Conservation (phyloP, 92 coral and sea anemone species). For the Paragorgia papillata region DNA sequence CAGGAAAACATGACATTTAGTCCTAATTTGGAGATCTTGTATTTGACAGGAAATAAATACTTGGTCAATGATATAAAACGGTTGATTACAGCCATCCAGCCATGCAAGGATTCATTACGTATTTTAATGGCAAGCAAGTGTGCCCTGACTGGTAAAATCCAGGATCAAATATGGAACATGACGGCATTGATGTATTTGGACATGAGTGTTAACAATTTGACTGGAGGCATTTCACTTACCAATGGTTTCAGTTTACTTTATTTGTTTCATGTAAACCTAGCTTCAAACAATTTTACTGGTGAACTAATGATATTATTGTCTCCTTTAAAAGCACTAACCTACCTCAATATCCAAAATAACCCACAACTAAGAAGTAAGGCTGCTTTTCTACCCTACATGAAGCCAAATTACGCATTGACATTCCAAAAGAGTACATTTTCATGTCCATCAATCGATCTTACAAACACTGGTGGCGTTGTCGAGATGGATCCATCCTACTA, state of each 20-base stretch:
- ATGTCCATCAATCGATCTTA: conserved; percentile 71
- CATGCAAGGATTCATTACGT: conserved; percentile 38
- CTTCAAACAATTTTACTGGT: conserved; percentile 58
- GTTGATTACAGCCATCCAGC: background rate
- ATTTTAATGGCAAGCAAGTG: conserved; percentile 61
- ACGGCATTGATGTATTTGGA: conserved; percentile 49
- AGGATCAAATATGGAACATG: conserved; percentile 38
- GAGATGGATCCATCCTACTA: conserved; percentile 71
- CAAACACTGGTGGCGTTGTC: conserved; percentile 63
- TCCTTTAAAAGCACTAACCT: conserved; percentile 4
- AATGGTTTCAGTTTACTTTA: conserved; percentile 34
- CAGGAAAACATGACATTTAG: conserved; percentile 50
- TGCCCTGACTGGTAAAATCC: conserved; percentile 43
- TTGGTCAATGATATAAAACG: background rate
- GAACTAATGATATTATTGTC: conserved; percentile 23
- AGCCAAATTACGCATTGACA: background rate
- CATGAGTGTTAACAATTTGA: conserved; percentile 49
- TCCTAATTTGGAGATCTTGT: conserved; percentile 38
- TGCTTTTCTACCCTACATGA: conserved; percentile 1
- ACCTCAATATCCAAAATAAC: conserved; percentile 12
- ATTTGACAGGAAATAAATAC: conserved; percentile 1
- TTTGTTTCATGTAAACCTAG: conserved; percentile 52
- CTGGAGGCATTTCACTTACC: conserved; percentile 30
- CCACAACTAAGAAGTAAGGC: conserved; percentile 1
- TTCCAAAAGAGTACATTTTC: conserved; percentile 18